phyloP scores from a whole-genome alignment of 2,888 invertebrate genomes.

The Pyrochroa serraticornis region DNA sequence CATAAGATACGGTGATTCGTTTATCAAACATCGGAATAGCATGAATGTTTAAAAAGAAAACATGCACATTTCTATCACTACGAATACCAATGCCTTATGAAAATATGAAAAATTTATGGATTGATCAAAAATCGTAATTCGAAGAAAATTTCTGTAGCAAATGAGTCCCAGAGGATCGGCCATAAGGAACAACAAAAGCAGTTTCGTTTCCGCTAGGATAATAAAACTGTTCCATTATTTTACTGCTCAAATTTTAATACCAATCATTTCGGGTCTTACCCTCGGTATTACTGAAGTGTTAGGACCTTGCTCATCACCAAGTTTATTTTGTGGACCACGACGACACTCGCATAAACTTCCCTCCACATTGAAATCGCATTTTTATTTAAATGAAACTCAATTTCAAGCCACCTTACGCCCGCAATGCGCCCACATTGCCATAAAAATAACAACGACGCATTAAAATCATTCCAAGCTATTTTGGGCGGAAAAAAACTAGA shows the following conservation, averaged over 20 bases:
- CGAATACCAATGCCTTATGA: conserved; percentile 32
- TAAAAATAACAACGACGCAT: too few species aligned
- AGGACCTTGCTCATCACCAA: conserved; percentile 2
- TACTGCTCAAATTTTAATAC: conserved; percentile 45
- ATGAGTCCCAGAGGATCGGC: conserved; percentile 34
- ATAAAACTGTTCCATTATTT: conserved; percentile 46
- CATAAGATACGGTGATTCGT: too few species aligned
- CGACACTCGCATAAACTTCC: neutral
- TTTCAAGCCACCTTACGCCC: too few species aligned
- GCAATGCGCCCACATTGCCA: too few species aligned
- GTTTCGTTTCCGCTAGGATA: conserved; percentile 36
- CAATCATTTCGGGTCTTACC: conserved; percentile 30
- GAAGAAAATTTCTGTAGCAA: conserved; percentile 28
- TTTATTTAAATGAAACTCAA: neutral
- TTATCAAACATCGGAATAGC: neutral
- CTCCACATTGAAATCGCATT: neutral
- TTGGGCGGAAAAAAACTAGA: too few species aligned
- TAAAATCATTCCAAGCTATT: too few species aligned
- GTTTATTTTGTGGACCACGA: conserved; percentile 18
- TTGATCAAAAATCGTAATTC: conserved; percentile 44
- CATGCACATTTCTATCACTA: conserved; percentile 25
- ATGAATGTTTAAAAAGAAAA: neutral
- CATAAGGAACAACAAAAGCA: conserved; percentile 19
- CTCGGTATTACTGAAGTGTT: conserved; percentile 7
- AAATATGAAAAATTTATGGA: conserved; percentile 43